These are phyloP conservation scores for Colossoma macropomum DNA, from an alignment of 2,113 vertebrate genomes.

Conservation along the genomic window DNA sequence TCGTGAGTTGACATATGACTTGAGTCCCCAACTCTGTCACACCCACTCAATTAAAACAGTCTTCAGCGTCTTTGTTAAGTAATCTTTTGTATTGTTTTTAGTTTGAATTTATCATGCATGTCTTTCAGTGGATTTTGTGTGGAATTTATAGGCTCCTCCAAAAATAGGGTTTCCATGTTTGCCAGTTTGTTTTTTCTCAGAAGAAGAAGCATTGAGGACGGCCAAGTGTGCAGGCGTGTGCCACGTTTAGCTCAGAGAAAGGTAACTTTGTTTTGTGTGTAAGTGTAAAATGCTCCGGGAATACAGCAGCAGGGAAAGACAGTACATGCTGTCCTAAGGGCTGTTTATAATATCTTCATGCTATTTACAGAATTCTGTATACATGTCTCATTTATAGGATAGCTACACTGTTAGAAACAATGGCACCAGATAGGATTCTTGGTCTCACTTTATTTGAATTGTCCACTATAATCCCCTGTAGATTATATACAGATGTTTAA, in stretches of 20 bases:
- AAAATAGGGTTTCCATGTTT: not conserved
- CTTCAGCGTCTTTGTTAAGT: no score
- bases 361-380: not conserved
- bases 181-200: not conserved
- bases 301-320: not conserved
- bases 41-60: not conserved
- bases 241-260: not conserved
- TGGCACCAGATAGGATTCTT: no score
- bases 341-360: not conserved
- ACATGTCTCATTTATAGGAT: not conserved
- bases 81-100: not conserved
- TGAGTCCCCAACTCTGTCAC: not conserved
- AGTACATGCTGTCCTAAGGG: not conserved
- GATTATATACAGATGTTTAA: no score
- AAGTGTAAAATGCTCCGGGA: not conserved
- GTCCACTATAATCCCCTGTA: no score
- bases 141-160: not conserved
- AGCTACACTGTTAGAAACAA: no score
- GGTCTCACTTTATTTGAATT: no score
- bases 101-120: not conserved
- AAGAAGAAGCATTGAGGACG: not conserved
- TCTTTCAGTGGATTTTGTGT: not conserved
- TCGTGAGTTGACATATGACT: no score
- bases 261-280: not conserved
- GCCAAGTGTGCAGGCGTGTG: conserved; percentile 4